A percentile compares a stretch with the other conserved stretches of the same genome.
Evolutionary conservation across 92 coral and sea anemone species (phyloP).

Genomic region (Umimayanthus chanpuru): DNA sequence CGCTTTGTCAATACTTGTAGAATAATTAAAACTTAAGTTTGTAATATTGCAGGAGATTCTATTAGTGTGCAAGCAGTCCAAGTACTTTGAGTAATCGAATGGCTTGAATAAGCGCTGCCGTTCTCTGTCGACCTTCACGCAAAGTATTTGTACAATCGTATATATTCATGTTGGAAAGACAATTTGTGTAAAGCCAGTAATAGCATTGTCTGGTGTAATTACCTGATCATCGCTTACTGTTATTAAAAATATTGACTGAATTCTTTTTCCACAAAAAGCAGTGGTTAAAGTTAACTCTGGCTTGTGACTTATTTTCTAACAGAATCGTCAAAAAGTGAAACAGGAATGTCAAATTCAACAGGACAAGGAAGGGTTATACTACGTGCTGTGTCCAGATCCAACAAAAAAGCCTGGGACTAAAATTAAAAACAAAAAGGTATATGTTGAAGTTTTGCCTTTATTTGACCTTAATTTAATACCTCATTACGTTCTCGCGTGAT

Average conservation of each 20-base stretch:
- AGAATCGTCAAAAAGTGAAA: slow-evolving; percentile 14
- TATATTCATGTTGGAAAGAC: not conserved
- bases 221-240: not conserved
- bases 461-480: not conserved
- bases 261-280: not conserved
- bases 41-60: too few species aligned
- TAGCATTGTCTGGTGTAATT: not conserved
- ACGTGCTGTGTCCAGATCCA: not conserved
- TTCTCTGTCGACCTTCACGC: not conserved
- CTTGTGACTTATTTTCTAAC: not conserved
- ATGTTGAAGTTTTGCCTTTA: not conserved
- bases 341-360: not conserved
- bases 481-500: not conserved
- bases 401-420: not conserved
- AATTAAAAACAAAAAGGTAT: slow-evolving; percentile 19
- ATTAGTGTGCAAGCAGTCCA: too few species aligned
- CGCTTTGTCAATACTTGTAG: not conserved
- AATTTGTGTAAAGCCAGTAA: too few species aligned
- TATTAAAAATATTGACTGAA: too few species aligned
- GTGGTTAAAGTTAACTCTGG: not conserved
- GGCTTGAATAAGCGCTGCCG: not conserved
- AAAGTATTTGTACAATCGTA: not conserved
- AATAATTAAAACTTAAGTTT: too few species aligned
- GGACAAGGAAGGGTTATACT: not conserved
- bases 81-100: too few species aligned